Conservation (phyloP, 2,113 vertebrate species). For the Salvelinus namaycush region DNA sequence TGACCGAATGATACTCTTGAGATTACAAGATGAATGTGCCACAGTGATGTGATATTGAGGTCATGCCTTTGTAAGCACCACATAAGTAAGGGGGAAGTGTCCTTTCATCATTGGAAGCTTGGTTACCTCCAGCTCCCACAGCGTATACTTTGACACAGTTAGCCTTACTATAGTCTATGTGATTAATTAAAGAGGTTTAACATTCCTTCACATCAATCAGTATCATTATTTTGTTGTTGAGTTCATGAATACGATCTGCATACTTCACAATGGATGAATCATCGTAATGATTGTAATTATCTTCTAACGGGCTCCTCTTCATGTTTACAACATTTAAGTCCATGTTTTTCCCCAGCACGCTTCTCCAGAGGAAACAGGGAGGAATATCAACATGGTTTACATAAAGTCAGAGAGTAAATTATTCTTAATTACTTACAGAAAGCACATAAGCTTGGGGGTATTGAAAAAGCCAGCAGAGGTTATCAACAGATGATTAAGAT, state of each 20-base stretch:
- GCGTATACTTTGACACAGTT: neutral
- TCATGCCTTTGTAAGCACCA: conserved; percentile 17
- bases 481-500: conserved; percentile 19
- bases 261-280: conserved; percentile 58
- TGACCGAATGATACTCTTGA: conserved; percentile 30
- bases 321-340: conserved; percentile 64
- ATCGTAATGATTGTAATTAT: conserved; percentile 69
- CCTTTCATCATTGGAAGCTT: conserved; percentile 21
- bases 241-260: conserved; percentile 56
- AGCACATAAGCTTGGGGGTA: conserved; percentile 32
- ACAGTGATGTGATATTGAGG: conserved; percentile 13
- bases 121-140: conserved; percentile 27
- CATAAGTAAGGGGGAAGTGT: neutral
- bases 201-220: conserved; percentile 24
- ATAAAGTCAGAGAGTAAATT: conserved; percentile 57
- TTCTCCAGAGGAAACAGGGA: conserved; percentile 32
- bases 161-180: conserved; percentile 28
- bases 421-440: conserved; percentile 67
- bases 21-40: conserved; percentile 30
- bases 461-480: conserved; percentile 22
- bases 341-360: conserved; percentile 47
- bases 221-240: conserved; percentile 46
- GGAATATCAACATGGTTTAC: conserved; percentile 55
- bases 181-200: conserved; percentile 44
- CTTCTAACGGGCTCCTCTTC: conserved; percentile 61